Conservation (phyloP, 2,888 invertebrate genomes). For the Tetropium fuscum region DNA sequence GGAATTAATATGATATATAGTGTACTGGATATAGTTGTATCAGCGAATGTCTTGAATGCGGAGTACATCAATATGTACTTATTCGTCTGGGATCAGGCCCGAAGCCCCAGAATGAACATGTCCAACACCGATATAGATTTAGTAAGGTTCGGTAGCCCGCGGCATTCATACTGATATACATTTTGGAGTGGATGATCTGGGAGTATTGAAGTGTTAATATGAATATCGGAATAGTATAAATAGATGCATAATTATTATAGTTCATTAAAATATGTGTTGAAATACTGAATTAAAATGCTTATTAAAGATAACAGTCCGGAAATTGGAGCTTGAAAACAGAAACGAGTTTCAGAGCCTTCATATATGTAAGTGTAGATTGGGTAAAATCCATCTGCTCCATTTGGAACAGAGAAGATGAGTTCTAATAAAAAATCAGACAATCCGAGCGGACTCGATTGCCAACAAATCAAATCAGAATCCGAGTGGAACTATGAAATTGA, state of each 20-base stretch:
- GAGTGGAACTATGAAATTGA: conserved; percentile 55
- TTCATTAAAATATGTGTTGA: too few species aligned
- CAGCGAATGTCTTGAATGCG: conserved; percentile 45
- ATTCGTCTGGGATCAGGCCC: conserved; percentile 40
- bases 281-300: too few species aligned
- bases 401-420: conserved; percentile 33
- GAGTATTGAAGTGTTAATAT: too few species aligned
- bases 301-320: too few species aligned
- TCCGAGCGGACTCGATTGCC: conserved; percentile 57
- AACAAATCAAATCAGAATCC: conserved; percentile 58
- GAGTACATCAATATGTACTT: conserved; percentile 50
- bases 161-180: too few species aligned
- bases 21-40: conserved; percentile 32
- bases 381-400: conserved; percentile 32
- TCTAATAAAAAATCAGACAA: conserved; percentile 50
- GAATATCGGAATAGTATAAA: too few species aligned
- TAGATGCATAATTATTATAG: too few species aligned
- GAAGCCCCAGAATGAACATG: conserved; percentile 34
- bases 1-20: conserved; percentile 47
- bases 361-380: neutral
- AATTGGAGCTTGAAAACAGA: too few species aligned
- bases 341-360: too few species aligned
- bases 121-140: conserved; percentile 9
- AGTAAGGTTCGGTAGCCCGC: too few species aligned
- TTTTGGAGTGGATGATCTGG: too few species aligned